These are phyloP conservation scores for Lasaia peninsularis DNA, from an alignment of 1,140 invertebrate genomes.

Conservation along the genomic window DNA sequence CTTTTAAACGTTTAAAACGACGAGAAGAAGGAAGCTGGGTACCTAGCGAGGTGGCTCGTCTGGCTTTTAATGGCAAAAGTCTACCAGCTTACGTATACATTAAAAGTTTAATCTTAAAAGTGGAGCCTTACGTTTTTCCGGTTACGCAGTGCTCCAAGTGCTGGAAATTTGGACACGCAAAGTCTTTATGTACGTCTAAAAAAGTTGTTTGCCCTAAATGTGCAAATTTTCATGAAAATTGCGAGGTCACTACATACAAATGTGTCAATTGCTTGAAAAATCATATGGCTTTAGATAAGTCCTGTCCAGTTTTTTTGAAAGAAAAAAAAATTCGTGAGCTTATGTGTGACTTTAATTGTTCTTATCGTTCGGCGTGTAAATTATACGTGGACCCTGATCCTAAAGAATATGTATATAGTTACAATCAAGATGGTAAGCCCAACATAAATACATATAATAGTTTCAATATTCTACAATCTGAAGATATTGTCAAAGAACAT, in stretches of 20 bases:
- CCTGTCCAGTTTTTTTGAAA: conserved; percentile 27
- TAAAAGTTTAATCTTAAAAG: not conserved
- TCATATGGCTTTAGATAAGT: conserved; percentile 27
- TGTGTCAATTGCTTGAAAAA: conserved; percentile 30
- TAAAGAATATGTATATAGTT: not conserved
- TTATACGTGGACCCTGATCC: conserved; percentile 15
- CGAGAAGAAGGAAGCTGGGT: not conserved
- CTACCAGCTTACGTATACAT: conserved; percentile 9
- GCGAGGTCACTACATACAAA: conserved; percentile 22
- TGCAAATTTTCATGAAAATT: conserved; percentile 29
- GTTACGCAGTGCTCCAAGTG: conserved; percentile 22
- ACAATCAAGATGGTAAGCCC: not conserved
- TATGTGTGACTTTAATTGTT: conserved; percentile 27
- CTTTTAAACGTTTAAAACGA: conserved; percentile 9
- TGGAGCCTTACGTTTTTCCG: conserved; percentile 12
- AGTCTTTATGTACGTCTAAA: conserved; percentile 20
- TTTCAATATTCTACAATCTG: not conserved
- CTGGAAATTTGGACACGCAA: conserved; percentile 25
- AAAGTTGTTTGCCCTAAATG: conserved; percentile 35
- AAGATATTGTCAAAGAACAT: not conserved
- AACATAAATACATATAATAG: conserved; percentile 1
- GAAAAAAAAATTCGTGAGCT: conserved; percentile 27
- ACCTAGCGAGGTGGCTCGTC: conserved; percentile 1
- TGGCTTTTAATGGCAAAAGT: not conserved
- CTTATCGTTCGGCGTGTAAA: conserved; percentile 20